Evolutionary conservation across 2,888 invertebrate genomes (phyloP), one percentile per base, ranked within the genome.

Genomic region (Apeira syringaria): DNA sequence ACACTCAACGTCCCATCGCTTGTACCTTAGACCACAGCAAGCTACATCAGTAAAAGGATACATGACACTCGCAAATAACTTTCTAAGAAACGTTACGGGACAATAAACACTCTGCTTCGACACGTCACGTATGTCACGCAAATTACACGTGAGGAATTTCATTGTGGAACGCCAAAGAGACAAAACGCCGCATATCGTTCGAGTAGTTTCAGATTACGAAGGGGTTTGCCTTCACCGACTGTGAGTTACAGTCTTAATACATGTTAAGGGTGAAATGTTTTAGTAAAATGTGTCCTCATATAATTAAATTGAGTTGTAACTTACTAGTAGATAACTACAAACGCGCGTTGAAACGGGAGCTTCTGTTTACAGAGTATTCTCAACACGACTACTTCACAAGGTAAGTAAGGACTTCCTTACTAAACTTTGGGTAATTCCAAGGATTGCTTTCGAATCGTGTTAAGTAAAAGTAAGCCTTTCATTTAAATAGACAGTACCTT

Each of bases 141-240:
- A 75, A 74, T 76, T 66, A 68, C 63, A 69, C 67, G 50, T 50
- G 7, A 50, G 59, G 57, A 59, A 57, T 61, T 57, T 56, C 59
- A 59, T 57, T 61, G 59, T 30, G 36, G 30, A 25, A 18, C 10
- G 22, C 25, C 11, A 22, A 8, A n/a, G 35, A 46, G 44, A 39
- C 48, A 40, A 49, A 52, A 49, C 34, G 43, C 30, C 43, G 39
- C 46, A 44, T 32, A 38, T 42, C 47, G 39, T 53, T 54, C 49
- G 43, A 61, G 59, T 69, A 69, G 67, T 66, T 68, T 70, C 64
- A 61, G 67, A 73, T 73, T 64, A 62, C 56, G 51, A 13, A 41
- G 44, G 63, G 62, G 64, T 65, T 24, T 20, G 27, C 7, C n/a
- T 5, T 20, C 20, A 17, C 17, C 5, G 17, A 4, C 13, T 15